A percentile compares a stretch with the other conserved stretches of the same genome.
These are phyloP conservation scores for Taeniopygia guttata DNA, from an alignment of 2,797 vertebrate genomes.

Conservation along the genomic window DNA sequence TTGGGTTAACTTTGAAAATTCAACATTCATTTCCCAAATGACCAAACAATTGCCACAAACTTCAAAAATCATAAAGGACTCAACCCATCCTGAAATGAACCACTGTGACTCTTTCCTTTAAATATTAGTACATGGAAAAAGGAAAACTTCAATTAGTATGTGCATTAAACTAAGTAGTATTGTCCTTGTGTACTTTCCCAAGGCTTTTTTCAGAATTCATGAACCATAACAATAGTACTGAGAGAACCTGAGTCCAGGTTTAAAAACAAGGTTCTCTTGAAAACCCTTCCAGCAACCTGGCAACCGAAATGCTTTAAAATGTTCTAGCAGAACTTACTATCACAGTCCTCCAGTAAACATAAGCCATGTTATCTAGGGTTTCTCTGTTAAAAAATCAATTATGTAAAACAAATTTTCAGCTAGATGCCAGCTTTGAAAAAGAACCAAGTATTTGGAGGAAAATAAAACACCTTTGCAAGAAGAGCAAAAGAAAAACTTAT, in stretches of 20 bases:
- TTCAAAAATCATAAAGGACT: background rate
- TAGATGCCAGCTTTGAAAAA: background rate
- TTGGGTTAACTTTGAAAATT: background rate
- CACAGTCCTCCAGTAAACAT: background rate
- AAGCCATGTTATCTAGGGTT: background rate
- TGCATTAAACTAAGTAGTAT: background rate
- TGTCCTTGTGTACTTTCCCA: background rate
- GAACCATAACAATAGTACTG: background rate
- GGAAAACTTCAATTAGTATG: background rate
- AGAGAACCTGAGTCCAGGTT: background rate
- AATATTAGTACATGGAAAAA: background rate
- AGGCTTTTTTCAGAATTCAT: background rate
- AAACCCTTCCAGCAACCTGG: background rate
- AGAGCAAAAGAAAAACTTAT: background rate
- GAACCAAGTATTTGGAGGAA: background rate
- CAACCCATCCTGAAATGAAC: background rate
- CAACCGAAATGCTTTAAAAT: conserved; percentile 5
- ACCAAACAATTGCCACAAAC: background rate
- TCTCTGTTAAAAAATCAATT: background rate
- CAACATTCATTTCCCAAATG: background rate
- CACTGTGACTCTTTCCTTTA: background rate
- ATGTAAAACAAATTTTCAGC: background rate
- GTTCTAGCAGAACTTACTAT: background rate
- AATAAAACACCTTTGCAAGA: background rate
- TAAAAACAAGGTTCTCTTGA: background rate